Base-by-base conservation (phyloP, 2,797 vertebrate species). In the Channa striata region DNA sequence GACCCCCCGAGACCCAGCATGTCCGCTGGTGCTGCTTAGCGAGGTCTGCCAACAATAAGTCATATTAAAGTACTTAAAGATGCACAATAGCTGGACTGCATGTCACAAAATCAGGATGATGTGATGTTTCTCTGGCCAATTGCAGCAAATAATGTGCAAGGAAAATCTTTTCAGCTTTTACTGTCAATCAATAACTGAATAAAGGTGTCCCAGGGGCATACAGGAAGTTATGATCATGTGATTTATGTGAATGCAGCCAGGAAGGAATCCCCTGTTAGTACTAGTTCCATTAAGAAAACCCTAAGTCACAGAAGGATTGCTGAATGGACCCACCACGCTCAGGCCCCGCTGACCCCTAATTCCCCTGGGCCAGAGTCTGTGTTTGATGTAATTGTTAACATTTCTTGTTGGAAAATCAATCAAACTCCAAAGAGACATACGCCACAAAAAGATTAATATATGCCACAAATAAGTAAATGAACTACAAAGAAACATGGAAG, bases 11-110 rank as follows among this genome's bases (percentile, higher is more conserved):
- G 74, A 76, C 81, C 71, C 74, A 65, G 20, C 61, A 64, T 81
- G 74, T 70, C 67, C 74, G 56, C 46, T 69, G 67, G 82, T 70
- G 82, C 81, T 20, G 58, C 68, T 85, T 70, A 84, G 51, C 53
- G 3, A 57, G 69, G 73, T 72, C 86, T 86, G 91, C 81, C 74
- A 83, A 76, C 77, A 83, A 81, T 78, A 77, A 87, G 78, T 62
- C 79, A 66, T 72, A 80, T 79, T 86, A 79, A 88, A 89, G 61
- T 80, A 43, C 49, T 87, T 84, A 75, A 71, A 44, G 63, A 82
- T 52, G 30, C 66, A 83, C 66, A 71, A 74, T 25, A 78, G 19
- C 2, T 16, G 68, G 75, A 60, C 64, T 83, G 64, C 84, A 86
- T 77, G 81, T 85, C 80, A 77, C 73, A 81, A n/a, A 56, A 85